A percentile compares a stretch with the other conserved stretches of the same genome.
phyloP scores from a whole-genome alignment of 2,888 invertebrate genomes.

The Tortricodes alternella region DNA sequence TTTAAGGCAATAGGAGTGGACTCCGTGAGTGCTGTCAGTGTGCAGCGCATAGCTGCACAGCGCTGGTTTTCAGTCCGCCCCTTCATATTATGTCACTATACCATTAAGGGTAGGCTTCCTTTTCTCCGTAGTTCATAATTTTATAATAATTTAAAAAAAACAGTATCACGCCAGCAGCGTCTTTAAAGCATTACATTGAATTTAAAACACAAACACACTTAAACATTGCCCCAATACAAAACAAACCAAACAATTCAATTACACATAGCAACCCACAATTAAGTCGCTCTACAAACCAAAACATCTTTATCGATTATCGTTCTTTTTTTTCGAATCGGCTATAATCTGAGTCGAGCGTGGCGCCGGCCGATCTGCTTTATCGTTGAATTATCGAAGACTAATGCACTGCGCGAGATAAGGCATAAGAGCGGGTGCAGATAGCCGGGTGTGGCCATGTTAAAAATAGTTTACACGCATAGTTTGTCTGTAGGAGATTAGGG shows the following conservation, averaged over 20 bases:
- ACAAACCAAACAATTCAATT: slow-evolving; percentile 36
- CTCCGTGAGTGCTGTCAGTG: no score
- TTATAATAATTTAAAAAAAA: no score
- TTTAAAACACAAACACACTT: background rate
- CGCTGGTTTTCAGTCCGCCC: no score
- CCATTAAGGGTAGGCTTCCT: no score
- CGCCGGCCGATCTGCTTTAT: slow-evolving; percentile 80
- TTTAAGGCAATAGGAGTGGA: no score
- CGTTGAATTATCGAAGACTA: slow-evolving; percentile 79
- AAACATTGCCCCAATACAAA: background rate
- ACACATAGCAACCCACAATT: slow-evolving; percentile 75
- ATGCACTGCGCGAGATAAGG: slow-evolving; percentile 78
- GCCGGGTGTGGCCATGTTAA: slow-evolving; percentile 80
- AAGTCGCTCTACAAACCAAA: slow-evolving; percentile 75
- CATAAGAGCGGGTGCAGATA: slow-evolving; percentile 81
- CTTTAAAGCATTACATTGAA: no score
- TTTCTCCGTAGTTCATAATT: no score
- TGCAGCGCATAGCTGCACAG: no score
- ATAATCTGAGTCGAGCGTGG: slow-evolving; percentile 77
- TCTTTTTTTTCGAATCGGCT: slow-evolving; percentile 72
- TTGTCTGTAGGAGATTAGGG: slow-evolving; percentile 58
- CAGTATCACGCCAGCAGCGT: no score
- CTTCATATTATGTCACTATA: no score
- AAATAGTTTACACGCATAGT: slow-evolving; percentile 81
- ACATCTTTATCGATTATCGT: slow-evolving; percentile 78